Base-by-base conservation (phyloP, 1,140 invertebrate genomes). In the Sipha flava region DNA sequence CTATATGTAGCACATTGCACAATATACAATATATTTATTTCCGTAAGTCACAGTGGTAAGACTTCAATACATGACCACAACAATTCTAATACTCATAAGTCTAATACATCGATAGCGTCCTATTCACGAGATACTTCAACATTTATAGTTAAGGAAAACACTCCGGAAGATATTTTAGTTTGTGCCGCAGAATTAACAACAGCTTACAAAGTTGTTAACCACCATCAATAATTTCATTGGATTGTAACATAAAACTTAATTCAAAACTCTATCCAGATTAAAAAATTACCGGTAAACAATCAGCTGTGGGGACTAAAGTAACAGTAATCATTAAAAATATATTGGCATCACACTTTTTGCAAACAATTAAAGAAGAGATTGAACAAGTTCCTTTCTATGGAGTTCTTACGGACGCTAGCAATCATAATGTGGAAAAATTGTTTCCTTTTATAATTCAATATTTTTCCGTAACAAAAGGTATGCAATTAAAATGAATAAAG, bases 401-500 rank as follows among this genome's bases (percentile, higher is more conserved):
- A 21, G 26, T 84, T 18, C 57, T 49, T 49, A 84, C 82, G 9
- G 82, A 84, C 31, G 79, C 81, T 31, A 81, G 70, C 12, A 84
- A 83, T 79, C 81, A 83, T 52, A 82, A 82, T 52, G 80, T 72
- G 37, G 68, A 70, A 21, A 84, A 84, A 81, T 49, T 83, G n/a
- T 81, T 82, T 82, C 82, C 83, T 9, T 45, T 84, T 23, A 40
- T 84, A 18, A 62, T 83, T 81, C 47, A 80, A 57, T 83, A 82
- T 77, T 84, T 83, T 81, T 64, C 80, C 62, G 23, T n/a, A 34
- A 57, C 81, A 59, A 37, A 45, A 59, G 82, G 83, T 34, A 81
- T 84, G 68, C 40, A 82, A 64, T 57, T 80, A 21, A 82, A 83
- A 82, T 14, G 83, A 43, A 52, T 84, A 29, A 82, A 83, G 34